Conservation (phyloP, 2,113 vertebrate species). For the Zosterops japonicus region DNA sequence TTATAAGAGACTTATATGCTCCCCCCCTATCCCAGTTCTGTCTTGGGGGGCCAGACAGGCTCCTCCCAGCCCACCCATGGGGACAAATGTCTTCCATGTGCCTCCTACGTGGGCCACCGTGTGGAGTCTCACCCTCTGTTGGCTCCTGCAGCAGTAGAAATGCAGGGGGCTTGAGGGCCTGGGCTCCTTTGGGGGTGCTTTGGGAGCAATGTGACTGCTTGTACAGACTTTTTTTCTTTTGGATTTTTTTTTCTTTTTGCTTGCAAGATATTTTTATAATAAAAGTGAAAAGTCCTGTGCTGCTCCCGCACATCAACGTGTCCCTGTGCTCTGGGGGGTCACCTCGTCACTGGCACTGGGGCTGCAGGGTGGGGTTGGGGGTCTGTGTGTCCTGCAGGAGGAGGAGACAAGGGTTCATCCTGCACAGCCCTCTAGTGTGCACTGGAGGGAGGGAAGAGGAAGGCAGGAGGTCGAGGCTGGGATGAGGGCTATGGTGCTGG, state of each 20-base stretch:
- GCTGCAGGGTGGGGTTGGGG: too few relatives aligned
- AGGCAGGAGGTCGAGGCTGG: not conserved
- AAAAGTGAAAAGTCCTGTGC: slow-evolving; percentile 60
- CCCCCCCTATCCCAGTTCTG: not conserved
- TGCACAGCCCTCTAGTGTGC: rapidly evolving
- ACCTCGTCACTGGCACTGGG: not conserved
- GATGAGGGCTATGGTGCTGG: rapidly evolving
- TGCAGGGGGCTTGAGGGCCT: rapidly evolving
- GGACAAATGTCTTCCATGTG: not conserved
- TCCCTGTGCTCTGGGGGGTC: not conserved
- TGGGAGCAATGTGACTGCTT: not conserved
- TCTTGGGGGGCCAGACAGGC: not conserved
- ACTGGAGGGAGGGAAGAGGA: not conserved
- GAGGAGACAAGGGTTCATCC: not conserved
- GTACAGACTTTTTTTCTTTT: not conserved
- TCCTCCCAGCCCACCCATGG: not conserved
- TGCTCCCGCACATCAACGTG: not conserved
- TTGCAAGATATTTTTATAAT: slow-evolving; percentile 75
- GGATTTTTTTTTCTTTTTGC: not conserved
- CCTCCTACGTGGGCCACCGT: rapidly evolving
- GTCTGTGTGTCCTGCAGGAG: not conserved
- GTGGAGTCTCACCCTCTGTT: not conserved
- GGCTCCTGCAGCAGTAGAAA: not conserved
- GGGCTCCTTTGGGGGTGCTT: not conserved
- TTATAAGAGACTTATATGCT: not conserved